Percentiles rank a stretch among this genome's conserved stretches.
Evolutionary conservation across 2,888 invertebrate genomes (phyloP).

Genomic region (Pseudococcus viburni): DNA sequence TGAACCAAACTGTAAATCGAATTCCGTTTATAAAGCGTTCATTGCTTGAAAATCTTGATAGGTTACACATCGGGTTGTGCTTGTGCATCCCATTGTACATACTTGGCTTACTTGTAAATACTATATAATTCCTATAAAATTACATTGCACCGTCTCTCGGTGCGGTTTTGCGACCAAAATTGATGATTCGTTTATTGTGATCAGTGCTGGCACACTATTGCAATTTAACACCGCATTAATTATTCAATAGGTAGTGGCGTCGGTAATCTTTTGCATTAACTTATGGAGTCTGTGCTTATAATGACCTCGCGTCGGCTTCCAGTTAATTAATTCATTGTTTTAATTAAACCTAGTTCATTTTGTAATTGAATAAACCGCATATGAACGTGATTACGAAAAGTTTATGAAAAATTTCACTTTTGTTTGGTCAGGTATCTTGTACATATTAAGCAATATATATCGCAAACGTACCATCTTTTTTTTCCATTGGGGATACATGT

Average conservation of each 20-base stretch:
- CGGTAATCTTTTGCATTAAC: conserved; percentile 5
- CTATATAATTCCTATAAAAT: conserved; percentile 47
- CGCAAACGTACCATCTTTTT: too few species aligned
- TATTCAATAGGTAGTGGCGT: neutral
- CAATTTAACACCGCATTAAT: conserved; percentile 53
- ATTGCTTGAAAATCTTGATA: neutral
- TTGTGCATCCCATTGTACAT: neutral
- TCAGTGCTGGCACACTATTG: conserved; percentile 14
- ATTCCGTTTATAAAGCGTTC: conserved; percentile 39
- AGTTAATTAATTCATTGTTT: conserved; percentile 31
- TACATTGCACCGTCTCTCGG: neutral
- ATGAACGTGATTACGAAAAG: neutral
- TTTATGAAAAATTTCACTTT: neutral
- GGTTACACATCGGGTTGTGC: conserved; percentile 17
- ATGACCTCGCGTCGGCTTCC: neutral
- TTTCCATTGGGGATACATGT: too few species aligned
- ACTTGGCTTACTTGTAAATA: conserved; percentile 37
- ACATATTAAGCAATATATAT: too few species aligned
- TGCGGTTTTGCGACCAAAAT: conserved; percentile 38
- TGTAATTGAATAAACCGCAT: neutral
- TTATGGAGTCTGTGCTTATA: conserved; percentile 4
- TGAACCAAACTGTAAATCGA: conserved; percentile 51
- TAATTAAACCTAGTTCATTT: conserved; percentile 12
- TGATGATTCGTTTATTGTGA: conserved; percentile 53
- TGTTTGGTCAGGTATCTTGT: too few species aligned